Evolutionary conservation across 2,888 invertebrate species (phyloP).

Genomic region (Sialis fuliginosa): DNA sequence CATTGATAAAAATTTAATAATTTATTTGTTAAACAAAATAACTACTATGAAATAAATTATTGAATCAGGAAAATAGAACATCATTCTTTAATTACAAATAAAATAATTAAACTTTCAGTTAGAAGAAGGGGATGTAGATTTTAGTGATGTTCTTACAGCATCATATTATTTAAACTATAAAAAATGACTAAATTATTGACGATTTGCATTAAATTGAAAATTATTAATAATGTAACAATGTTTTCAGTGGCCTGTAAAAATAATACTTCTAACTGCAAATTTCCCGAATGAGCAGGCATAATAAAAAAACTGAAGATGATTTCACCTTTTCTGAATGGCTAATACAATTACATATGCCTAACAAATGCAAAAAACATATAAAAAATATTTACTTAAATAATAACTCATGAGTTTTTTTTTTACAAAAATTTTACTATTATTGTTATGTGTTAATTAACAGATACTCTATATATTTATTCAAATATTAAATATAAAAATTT

Average conservation of each 20-base stretch:
- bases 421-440: too few species aligned
- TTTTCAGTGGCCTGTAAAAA: background rate
- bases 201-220: too few species aligned
- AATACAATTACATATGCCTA: background rate
- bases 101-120: conserved; percentile 3
- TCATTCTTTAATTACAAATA: background rate
- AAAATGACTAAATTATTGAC: background rate
- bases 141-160: conserved; percentile 1
- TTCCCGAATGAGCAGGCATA: conserved; percentile 1
- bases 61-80: background rate
- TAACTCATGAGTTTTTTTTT: too few species aligned
- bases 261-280: conserved; percentile 3
- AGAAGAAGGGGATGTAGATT: background rate
- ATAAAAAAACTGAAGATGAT: too few species aligned
- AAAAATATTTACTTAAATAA: too few species aligned
- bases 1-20: too few species aligned
- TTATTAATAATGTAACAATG: too few species aligned
- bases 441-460: too few species aligned
- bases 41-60: background rate
- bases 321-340: background rate
- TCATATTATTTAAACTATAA: background rate
- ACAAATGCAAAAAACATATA: background rate
- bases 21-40: background rate
- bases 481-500: too few species aligned
- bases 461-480: too few species aligned